Evolutionary conservation across 2,797 vertebrate genomes (phyloP).

Genomic region (Ataeniobius toweri): DNA sequence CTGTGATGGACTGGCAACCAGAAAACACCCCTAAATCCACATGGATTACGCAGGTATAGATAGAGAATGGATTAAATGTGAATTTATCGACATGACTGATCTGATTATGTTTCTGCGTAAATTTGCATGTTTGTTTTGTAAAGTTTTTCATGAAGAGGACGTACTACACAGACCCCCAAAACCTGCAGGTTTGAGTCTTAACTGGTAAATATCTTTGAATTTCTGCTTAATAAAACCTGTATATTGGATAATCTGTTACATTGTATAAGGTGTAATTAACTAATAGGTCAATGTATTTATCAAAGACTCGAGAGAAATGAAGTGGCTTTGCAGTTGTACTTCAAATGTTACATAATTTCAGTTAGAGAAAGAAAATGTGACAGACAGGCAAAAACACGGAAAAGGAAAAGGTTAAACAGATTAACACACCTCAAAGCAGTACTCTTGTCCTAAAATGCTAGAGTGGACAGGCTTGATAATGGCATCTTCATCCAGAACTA

Average conservation of each 20-base stretch:
- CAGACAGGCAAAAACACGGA: background rate
- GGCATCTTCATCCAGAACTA: conserved; percentile 95
- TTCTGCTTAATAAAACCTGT: background rate
- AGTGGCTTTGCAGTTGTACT: conserved; percentile 9
- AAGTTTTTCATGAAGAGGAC: background rate
- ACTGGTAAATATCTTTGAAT: background rate
- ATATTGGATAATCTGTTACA: background rate
- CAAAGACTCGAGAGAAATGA: conserved; percentile 3
- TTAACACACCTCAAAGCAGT: conserved; percentile 90
- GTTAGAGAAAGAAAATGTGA: background rate
- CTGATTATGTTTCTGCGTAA: background rate
- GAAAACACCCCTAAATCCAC: background rate
- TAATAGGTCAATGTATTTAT: background rate
- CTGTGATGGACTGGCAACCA: background rate
- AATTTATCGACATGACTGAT: background rate
- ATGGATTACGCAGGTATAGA: background rate
- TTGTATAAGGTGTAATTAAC: background rate
- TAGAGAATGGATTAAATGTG: background rate
- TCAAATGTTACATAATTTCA: conserved; percentile 15
- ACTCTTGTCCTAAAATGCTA: conserved; percentile 95
- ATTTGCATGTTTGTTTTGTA: background rate
- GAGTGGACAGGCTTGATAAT: conserved; percentile 95
- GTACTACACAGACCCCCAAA: background rate
- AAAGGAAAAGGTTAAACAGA: conserved; percentile 13
- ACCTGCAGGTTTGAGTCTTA: background rate